A percentile compares a stretch with the other conserved stretches of the same genome.
phyloP scores from a whole-genome alignment of 2,888 invertebrate species.

The Diaperis boleti region DNA sequence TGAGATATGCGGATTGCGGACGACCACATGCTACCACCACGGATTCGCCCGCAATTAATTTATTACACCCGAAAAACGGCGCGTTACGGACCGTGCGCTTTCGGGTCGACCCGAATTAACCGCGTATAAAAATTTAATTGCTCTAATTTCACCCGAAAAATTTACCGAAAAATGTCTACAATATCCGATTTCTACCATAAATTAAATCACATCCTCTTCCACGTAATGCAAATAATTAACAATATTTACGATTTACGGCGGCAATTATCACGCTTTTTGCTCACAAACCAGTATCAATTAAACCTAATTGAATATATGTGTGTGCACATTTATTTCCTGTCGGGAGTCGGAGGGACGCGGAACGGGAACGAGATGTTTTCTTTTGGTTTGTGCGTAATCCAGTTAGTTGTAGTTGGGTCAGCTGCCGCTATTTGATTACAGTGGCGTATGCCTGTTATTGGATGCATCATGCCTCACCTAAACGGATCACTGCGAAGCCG shows the following conservation, averaged over 20 bases:
- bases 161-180: too few relatives aligned
- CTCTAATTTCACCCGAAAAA: too few relatives aligned
- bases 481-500: too few relatives aligned
- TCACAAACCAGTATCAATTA: constrained; percentile 36
- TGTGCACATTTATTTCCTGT: constrained; percentile 35
- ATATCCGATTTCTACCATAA: constrained; percentile 3
- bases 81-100: constrained; percentile 42
- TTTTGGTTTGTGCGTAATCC: constrained; percentile 42
- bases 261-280: constrained; percentile 22
- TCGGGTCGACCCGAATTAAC: constrained; percentile 39
- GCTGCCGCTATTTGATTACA: constrained; percentile 45
- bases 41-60: constrained; percentile 33
- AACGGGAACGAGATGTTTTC: constrained; percentile 41
- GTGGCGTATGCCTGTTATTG: constrained; percentile 43
- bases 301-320: constrained; percentile 36
- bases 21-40: constrained; percentile 40
- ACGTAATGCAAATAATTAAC: constrained; percentile 15
- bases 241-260: constrained; percentile 8
- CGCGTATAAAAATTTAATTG: constrained; percentile 17
- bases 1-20: constrained; percentile 55
- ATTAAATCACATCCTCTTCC: constrained; percentile 21
- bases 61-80: constrained; percentile 7
- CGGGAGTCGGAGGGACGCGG: constrained; percentile 23
- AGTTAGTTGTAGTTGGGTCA: constrained; percentile 41
- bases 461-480: constrained; percentile 38